Conservation (phyloP, 1,140 invertebrate genomes). For the Episyrphus balteatus region DNA sequence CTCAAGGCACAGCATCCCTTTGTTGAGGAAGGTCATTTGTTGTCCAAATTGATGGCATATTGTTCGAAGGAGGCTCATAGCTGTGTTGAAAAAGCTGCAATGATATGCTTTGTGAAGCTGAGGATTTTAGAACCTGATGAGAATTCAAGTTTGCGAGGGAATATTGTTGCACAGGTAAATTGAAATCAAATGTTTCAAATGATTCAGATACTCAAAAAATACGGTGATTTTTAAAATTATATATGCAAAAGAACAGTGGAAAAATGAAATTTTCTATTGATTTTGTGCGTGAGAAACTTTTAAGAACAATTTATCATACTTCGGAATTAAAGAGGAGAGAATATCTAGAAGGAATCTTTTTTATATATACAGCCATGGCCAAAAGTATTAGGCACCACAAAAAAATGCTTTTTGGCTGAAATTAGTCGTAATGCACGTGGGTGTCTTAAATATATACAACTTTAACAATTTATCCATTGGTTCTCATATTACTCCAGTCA, state of each 20-base stretch:
- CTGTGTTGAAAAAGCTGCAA: constrained; percentile 98
- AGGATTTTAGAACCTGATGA: constrained; percentile 94
- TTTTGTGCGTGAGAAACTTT: too few species aligned
- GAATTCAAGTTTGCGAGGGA: constrained; percentile 79
- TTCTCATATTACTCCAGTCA: too few species aligned
- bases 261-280: too few species aligned
- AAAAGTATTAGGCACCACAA: too few species aligned
- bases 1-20: constrained; percentile 83
- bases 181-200: background rate
- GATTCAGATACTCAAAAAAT: background rate
- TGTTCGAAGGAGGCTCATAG: constrained; percentile 93
- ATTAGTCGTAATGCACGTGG: too few species aligned
- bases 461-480: too few species aligned
- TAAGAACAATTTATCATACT: too few species aligned
- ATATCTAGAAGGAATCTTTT: too few species aligned
- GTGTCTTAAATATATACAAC: too few species aligned
- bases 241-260: background rate
- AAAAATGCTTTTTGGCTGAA: too few species aligned
- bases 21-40: constrained; percentile 84
- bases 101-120: constrained; percentile 97
- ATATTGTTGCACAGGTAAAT: constrained; percentile 63
- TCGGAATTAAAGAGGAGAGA: too few species aligned
- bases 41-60: constrained; percentile 94
- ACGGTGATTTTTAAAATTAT: background rate
- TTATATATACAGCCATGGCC: too few species aligned